Evolutionary conservation across 2,888 invertebrate genomes (phyloP), one percentile per base, ranked within the genome.

Genomic region (Drosophila paranaensis): DNA sequence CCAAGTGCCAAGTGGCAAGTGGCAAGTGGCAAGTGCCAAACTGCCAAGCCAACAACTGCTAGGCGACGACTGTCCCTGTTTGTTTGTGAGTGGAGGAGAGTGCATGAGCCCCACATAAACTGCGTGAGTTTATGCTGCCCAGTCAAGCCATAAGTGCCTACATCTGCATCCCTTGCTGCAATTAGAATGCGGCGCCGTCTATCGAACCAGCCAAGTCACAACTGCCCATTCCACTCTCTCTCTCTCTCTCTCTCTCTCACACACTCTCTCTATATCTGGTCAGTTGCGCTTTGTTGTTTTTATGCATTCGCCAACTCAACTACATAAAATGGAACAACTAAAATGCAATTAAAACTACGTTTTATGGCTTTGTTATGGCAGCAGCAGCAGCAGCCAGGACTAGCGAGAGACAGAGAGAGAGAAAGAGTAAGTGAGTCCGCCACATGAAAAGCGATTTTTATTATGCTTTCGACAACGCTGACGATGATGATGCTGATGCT

Each of bases 281-380:
- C 71, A 78, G 82, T 71, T 72, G 82, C 62, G 73, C 56, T 73
- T 89, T 90, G 87, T 88, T 87, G 87, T 81, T 88, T 86, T 86
- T 83, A 87, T 86, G 86, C 89, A 90, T 89, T 88, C 74, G 65
- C 74, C 84, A 66, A 82, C 89, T 90, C 85, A 90, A 91, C 91
- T 90, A 82, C 83, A 90, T 88, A 90, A 91, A 91, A 90, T 89
- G 91, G 88, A 82, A 91, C 90, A 91, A 91, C 91, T 91, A 90
- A 92, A 92, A 92, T 91, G 92, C 91, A 92, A 92, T 92, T 92
- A 92, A 92, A 92, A 92, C 85, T 91, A 91, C 91, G 90, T 92
- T 92, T 92, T 92, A 92, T 91, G 90, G 91, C 91, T 91, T 91
- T 91, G 87, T 88, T 89, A 88, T 88, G 86, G 84, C 80, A 80